These are phyloP conservation scores for Uropetala carovei DNA, from an alignment of 2,888 invertebrate species.

Conservation along the genomic window DNA sequence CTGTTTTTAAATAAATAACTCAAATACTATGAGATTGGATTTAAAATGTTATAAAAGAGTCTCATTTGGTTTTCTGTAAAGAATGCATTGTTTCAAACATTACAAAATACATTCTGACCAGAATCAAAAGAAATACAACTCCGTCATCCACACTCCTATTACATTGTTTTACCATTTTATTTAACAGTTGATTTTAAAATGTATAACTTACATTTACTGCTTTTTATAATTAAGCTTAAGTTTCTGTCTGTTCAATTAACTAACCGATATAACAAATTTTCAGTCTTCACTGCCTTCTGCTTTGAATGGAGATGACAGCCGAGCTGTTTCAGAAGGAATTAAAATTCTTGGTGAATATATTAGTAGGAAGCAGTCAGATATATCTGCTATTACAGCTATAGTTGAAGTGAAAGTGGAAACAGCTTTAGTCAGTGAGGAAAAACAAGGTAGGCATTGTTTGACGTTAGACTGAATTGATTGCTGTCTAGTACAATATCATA, in stretches of 20 bases:
- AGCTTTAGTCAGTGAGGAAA: slow-evolving; percentile 79
- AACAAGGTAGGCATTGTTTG: slow-evolving; percentile 74
- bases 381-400: slow-evolving; percentile 82
- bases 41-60: no score
- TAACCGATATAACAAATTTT: slow-evolving; percentile 70
- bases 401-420: slow-evolving; percentile 88
- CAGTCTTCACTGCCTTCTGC: slow-evolving; percentile 74
- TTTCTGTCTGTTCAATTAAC: neutral
- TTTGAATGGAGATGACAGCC: slow-evolving; percentile 73
- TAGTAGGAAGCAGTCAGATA: slow-evolving; percentile 79
- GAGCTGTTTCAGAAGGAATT: slow-evolving; percentile 78
- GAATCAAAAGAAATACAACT: no score
- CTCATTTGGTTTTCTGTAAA: no score
- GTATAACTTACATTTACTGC: slow-evolving; percentile 28
- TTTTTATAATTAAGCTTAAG: slow-evolving; percentile 15
- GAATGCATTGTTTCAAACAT: no score
- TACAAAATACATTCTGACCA: no score
- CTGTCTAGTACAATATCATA: neutral
- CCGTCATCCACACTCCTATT: no score
- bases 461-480: neutral
- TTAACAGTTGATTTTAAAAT: no score
- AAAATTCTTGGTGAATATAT: slow-evolving; percentile 81
- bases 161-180: no score
- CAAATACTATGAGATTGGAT: no score
- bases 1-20: no score